Conservation (phyloP, 1,140 invertebrate species). For the Manduca sexta region DNA sequence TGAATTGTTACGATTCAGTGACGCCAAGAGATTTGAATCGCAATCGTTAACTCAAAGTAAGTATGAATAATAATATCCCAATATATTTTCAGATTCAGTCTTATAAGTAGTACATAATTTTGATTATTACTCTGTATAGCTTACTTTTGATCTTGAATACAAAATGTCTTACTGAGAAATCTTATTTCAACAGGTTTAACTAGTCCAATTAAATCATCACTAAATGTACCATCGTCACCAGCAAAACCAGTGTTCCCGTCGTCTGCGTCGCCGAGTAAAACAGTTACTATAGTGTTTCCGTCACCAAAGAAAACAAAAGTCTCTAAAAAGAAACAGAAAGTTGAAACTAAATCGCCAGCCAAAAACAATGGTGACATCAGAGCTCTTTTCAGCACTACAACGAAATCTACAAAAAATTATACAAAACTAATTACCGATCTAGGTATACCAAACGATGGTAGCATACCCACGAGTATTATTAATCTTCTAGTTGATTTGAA, state of each 20-base stretch:
- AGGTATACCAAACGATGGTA: conserved; percentile 34
- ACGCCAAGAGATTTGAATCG: conserved; percentile 67
- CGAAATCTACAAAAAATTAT: conserved; percentile 57
- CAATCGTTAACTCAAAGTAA: conserved; percentile 48
- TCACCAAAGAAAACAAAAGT: conserved; percentile 43
- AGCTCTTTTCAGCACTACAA: conserved; percentile 65
- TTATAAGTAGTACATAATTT: too few species aligned
- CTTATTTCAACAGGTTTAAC: not conserved
- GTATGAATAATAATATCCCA: too few species aligned
- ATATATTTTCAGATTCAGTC: too few species aligned
- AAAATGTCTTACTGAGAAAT: too few species aligned
- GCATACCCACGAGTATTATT: conserved; percentile 41
- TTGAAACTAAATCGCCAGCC: conserved; percentile 28
- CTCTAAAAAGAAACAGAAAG: conserved; percentile 42
- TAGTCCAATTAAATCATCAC: not conserved
- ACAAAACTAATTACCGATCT: conserved; percentile 56
- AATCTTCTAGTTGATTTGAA: conserved; percentile 59
- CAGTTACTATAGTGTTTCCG: not conserved
- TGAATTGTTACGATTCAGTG: conserved; percentile 59
- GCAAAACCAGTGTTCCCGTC: too few species aligned
- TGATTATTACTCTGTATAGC: too few species aligned
- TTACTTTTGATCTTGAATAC: too few species aligned
- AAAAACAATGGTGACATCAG: conserved; percentile 61
- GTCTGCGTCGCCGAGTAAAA: too few species aligned
- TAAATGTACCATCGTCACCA: not conserved